phyloP scores from a whole-genome alignment of 2,113 vertebrate species.

The Leucopsar rothschildi region DNA sequence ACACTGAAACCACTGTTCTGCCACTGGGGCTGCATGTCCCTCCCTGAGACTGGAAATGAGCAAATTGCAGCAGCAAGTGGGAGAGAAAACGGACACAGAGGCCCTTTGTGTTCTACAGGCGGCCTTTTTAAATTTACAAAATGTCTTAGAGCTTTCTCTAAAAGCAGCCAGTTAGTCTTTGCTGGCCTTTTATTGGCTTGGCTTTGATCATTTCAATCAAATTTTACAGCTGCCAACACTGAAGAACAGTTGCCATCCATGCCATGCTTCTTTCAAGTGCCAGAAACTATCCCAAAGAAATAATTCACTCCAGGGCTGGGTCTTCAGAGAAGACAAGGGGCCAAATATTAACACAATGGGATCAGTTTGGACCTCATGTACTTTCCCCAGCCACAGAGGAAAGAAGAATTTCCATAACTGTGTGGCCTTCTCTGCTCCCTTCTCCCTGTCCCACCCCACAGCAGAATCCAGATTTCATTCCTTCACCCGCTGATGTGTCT shows the following conservation, averaged over 20 bases:
- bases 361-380: neutral
- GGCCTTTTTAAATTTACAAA: conserved; percentile 9
- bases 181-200: neutral
- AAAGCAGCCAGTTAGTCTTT: neutral
- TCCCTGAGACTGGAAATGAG: neutral
- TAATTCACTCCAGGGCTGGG: neutral
- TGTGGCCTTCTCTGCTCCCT: neutral
- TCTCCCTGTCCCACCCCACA: neutral
- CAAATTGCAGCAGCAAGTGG: neutral
- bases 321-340: neutral
- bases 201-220: conserved; percentile 1
- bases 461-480: neutral
- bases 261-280: neutral
- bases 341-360: neutral
- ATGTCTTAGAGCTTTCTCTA: neutral
- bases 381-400: neutral
- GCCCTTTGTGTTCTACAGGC: neutral
- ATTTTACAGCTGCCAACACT: neutral
- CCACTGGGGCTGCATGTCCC: neutral
- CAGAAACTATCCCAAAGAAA: neutral
- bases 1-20: conserved; percentile 51
- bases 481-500: neutral
- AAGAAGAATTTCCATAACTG: neutral
- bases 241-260: neutral
- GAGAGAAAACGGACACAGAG: conserved; percentile 10